Conservation (phyloP, 2,888 invertebrate genomes). For the Caenorhabditis panamensis region DNA sequence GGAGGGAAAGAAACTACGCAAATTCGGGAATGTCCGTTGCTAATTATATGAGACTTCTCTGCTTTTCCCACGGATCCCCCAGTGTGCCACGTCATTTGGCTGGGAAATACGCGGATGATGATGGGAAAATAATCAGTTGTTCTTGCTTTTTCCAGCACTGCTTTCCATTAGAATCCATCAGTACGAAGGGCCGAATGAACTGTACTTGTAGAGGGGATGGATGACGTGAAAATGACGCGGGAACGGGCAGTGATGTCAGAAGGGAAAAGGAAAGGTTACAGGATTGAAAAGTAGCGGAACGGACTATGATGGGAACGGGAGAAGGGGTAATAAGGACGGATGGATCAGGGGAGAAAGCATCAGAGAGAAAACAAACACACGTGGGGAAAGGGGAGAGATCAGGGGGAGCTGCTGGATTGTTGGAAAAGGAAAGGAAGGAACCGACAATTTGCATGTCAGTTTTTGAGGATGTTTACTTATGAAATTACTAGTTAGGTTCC, state of each 20-base stretch:
- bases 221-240: slow-evolving; percentile 8
- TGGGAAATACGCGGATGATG: slow-evolving; percentile 10
- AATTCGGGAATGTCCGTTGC: slow-evolving; percentile 1
- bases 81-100: slow-evolving; percentile 14
- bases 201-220: background rate
- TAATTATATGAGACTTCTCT: background rate
- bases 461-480: too few species aligned
- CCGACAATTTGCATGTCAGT: too few species aligned
- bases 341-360: background rate
- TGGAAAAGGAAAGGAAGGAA: too few species aligned
- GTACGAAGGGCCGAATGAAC: background rate
- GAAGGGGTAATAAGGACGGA: background rate
- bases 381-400: background rate
- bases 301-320: background rate
- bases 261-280: background rate
- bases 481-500: too few species aligned
- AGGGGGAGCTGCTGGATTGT: too few species aligned
- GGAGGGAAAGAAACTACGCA: background rate
- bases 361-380: background rate
- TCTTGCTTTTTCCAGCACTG: too few species aligned
- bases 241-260: background rate
- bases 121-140: slow-evolving; percentile 18
- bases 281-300: background rate
- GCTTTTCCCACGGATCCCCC: background rate
- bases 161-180: too few species aligned